phyloP scores from a whole-genome alignment of 2,113 vertebrate species.

The Cebidichthys violaceus region DNA sequence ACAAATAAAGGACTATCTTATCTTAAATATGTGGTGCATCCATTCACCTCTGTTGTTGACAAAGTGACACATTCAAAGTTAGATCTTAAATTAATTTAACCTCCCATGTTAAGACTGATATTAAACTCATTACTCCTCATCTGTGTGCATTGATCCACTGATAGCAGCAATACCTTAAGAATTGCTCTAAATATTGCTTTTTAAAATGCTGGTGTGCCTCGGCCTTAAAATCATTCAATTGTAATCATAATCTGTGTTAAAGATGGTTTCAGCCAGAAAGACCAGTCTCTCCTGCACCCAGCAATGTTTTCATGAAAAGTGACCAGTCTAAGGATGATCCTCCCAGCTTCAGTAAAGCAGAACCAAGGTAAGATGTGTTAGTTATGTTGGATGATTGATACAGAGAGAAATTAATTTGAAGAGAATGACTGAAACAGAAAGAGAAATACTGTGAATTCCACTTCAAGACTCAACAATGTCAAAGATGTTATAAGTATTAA shows the following conservation, averaged over 20 bases:
- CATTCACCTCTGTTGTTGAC: not conserved
- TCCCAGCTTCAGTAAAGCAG: not conserved
- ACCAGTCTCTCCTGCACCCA: not conserved
- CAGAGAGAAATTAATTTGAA: not conserved
- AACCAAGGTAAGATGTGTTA: not conserved
- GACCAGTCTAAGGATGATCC: not conserved
- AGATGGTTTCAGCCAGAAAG: no score
- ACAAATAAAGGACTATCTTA: no score
- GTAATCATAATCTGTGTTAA: no score
- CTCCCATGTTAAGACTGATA: not conserved
- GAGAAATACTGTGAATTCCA: not conserved
- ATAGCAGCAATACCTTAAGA: not conserved
- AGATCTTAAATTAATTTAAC: not conserved
- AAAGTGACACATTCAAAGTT: not conserved
- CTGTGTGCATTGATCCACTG: not conserved
- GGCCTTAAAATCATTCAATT: not conserved
- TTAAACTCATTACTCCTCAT: not conserved
- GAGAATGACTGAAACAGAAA: not conserved
- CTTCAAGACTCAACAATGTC: not conserved
- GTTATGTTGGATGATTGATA: not conserved
- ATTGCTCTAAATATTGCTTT: not conserved
- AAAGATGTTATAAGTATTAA: not conserved
- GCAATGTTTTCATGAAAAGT: not conserved
- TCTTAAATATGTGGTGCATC: not conserved
- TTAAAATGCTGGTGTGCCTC: not conserved